Evolutionary conservation across 2,113 vertebrate species (phyloP).

Genomic region (Camelus dromedarius): DNA sequence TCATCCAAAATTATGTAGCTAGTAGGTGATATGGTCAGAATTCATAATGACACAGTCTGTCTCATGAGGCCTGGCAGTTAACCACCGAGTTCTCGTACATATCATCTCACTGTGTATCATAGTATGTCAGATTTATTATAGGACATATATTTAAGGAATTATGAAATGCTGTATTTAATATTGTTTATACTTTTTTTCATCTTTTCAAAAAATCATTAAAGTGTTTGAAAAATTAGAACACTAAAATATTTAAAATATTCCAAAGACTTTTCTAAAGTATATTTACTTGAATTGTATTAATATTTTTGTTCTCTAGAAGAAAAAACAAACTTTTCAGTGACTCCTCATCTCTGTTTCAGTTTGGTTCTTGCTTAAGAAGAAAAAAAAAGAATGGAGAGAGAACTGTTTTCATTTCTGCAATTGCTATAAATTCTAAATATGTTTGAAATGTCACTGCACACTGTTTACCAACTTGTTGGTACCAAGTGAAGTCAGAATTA

Average conservation of each 20-base stretch:
- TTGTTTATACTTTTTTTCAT: not conserved
- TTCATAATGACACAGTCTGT: not conserved
- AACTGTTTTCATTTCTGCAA: constrained; percentile 48
- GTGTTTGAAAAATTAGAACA: constrained; percentile 14
- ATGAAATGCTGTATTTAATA: not conserved
- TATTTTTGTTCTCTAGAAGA: constrained; percentile 1
- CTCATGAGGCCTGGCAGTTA: not conserved
- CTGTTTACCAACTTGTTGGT: constrained; percentile 25
- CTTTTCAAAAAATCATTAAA: not conserved
- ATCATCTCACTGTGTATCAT: not conserved
- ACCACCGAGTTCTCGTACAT: not conserved
- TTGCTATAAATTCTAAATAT: constrained; percentile 52
- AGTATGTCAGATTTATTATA: not conserved
- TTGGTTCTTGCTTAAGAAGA: constrained; percentile 22
- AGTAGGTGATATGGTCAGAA: not conserved
- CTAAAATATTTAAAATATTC: not conserved
- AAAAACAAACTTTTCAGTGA: not conserved
- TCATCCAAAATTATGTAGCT: not conserved
- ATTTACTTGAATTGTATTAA: not conserved
- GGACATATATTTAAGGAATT: not conserved
- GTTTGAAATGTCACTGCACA: constrained; percentile 73
- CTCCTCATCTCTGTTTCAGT: not conserved
- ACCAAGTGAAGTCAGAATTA: constrained; percentile 56
- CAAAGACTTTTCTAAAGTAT: not conserved
- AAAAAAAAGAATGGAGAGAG: not conserved